Evolutionary conservation across 2,888 invertebrate species (phyloP).

Genomic region (Actias luna): DNA sequence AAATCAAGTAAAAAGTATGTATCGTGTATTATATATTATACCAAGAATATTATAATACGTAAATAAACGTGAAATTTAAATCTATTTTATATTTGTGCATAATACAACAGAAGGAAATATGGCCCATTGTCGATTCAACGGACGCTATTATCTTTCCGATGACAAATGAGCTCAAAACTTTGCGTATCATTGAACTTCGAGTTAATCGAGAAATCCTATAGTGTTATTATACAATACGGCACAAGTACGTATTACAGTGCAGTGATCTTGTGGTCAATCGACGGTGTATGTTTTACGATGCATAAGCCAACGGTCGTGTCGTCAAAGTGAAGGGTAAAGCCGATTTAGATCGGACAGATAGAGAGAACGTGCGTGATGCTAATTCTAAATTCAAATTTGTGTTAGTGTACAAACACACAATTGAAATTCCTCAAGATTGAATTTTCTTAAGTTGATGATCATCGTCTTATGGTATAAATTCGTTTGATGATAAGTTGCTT

Average conservation of each 20-base stretch:
- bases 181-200: slow-evolving; percentile 45
- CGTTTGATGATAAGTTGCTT: slow-evolving; percentile 1
- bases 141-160: slow-evolving; percentile 65
- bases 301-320: slow-evolving; percentile 32
- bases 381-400: slow-evolving; percentile 66
- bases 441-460: slow-evolving; percentile 45
- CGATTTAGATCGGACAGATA: slow-evolving; percentile 72
- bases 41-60: neutral
- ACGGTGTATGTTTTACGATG: slow-evolving; percentile 36
- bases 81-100: slow-evolving; percentile 33
- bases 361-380: slow-evolving; percentile 58
- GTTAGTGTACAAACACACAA: slow-evolving; percentile 47
- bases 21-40: too few relatives aligned
- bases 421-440: slow-evolving; percentile 51
- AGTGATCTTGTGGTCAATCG: slow-evolving; percentile 21
- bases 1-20: too few relatives aligned
- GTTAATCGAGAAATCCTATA: slow-evolving; percentile 23
- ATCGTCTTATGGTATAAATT: neutral
- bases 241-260: slow-evolving; percentile 24
- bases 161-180: slow-evolving; percentile 67
- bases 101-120: slow-evolving; percentile 54
- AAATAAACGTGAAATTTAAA: slow-evolving; percentile 13
- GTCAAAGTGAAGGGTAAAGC: slow-evolving; percentile 58
- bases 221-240: slow-evolving; percentile 45
- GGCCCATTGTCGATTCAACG: slow-evolving; percentile 64